A percentile compares a stretch with the other conserved stretches of the same genome.
Conservation (phyloP, 2,113 vertebrate genomes). For the Nycticorax nycticorax region DNA sequence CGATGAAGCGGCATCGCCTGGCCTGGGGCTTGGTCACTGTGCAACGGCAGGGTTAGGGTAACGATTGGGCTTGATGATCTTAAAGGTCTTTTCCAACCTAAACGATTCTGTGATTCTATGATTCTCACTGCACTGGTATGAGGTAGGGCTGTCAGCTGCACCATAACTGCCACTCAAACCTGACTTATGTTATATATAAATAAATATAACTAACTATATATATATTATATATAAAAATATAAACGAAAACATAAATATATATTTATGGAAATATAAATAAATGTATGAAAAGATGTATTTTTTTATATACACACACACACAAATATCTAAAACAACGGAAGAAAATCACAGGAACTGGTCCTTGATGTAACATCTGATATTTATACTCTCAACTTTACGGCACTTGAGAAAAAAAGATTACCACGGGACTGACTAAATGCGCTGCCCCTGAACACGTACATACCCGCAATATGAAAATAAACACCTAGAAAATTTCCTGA, state of each 20-base stretch:
- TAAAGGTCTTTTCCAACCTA: no score
- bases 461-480: neutral
- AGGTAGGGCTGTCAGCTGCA: neutral
- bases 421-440: neutral
- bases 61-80: no score
- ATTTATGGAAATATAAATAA: neutral
- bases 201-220: neutral
- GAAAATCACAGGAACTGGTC: neutral
- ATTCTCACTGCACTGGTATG: neutral
- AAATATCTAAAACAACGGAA: neutral
- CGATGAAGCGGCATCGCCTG: neutral
- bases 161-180: neutral
- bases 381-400: neutral
- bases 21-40: neutral
- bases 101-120: no score
- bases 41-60: no score
- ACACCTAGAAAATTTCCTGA: neutral
- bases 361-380: neutral
- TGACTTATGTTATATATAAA: no score
- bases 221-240: no score
- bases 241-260: neutral
- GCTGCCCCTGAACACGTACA: rapidly evolving
- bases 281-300: no score
- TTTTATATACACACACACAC: no score
- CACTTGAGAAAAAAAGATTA: neutral